Percentiles rank a stretch among this genome's conserved stretches.
phyloP scores from a whole-genome alignment of 1,140 invertebrate genomes.

The Olivierus martensii region DNA sequence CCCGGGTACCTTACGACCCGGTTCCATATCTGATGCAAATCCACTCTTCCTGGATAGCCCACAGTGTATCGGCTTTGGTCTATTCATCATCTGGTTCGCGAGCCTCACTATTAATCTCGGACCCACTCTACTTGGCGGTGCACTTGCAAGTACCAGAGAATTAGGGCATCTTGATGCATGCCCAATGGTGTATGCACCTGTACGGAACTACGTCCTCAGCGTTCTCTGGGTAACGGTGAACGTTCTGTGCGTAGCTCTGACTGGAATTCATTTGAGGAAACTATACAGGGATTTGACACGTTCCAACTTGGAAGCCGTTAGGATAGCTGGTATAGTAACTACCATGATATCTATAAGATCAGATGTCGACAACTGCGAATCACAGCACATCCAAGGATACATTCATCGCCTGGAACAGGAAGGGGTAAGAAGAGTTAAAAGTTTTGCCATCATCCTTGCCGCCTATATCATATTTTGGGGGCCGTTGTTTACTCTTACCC shows the following conservation, averaged over 20 bases:
- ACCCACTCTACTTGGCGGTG: constrained; percentile 73
- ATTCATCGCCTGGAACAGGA: constrained; percentile 58
- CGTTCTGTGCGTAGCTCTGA: constrained; percentile 68
- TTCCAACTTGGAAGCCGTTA: constrained; percentile 48
- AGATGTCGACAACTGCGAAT: constrained; percentile 34
- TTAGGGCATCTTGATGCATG: constrained; percentile 55
- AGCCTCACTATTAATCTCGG: constrained; percentile 73
- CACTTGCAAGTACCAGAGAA: constrained; percentile 46
- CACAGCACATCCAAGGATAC: constrained; percentile 59
- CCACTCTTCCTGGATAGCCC: constrained; percentile 56
- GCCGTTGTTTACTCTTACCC: constrained; percentile 69
- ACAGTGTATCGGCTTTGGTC: constrained; percentile 77
- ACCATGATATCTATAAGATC: constrained; percentile 49
- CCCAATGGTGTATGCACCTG: constrained; percentile 54
- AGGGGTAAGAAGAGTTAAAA: constrained; percentile 49
- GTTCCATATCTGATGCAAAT: constrained; percentile 10
- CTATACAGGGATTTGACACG: constrained; percentile 69
- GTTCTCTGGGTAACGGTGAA: constrained; percentile 80
- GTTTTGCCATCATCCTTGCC: constrained; percentile 69
- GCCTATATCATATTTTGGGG: constrained; percentile 79
- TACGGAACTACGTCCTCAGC: constrained; percentile 75
- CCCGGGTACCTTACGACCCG: not conserved
- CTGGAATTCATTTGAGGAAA: constrained; percentile 66
- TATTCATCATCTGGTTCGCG: constrained; percentile 83
- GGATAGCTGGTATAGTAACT: constrained; percentile 55